Base-by-base conservation (phyloP, 1,140 invertebrate species). In the Psix sp. region DNA sequence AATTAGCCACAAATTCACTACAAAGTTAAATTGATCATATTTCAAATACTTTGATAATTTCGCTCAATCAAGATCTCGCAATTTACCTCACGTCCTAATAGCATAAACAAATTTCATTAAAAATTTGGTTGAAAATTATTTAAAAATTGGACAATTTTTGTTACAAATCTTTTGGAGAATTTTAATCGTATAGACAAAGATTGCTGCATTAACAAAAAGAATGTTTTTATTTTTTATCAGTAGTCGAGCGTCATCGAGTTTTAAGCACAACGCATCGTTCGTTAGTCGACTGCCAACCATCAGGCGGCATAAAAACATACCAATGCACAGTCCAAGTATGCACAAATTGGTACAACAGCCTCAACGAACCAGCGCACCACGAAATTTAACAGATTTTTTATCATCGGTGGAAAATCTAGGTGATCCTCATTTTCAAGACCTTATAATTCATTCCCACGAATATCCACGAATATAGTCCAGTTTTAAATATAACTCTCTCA, bases 191-290 rank as follows among this genome's bases (percentile, higher is more conserved):
- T n/a, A n/a, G n/a, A n/a, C n/a, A n/a, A 7, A 65, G 21, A 46
- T 46, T 24, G 13, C 52, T 63, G 46, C 59, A 65, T 62, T 73
- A 66, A 73, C 45, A 51, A 76, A 71, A 73, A 62, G 38, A 11
- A 36, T 65, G 35, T 57, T 74, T 59, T 68, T n/a, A n/a, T n/a
- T 71, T 66, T 46, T 78, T 48, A 59, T 63, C 79, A 80, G 78
- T 79, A 90, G 91, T 86, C 90, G 91, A 76, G 90, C 91, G 79
- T 91, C 91, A 82, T 90, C 87, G 86, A 95, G 94, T 84, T 95
- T 95, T 89, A 95, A 95, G 89, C 93, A 95, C 90, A 95, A 96
- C 86, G 93, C 94, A 74, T 95, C 94, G 26, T 96, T 96, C 86
- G 94, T 96, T 78, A 94, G 93, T 78, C 91, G 94, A 60, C 88